Evolutionary conservation across 64 coral and sea anemone species (phyloP).

Genomic region (Actinia tenebrosa): DNA sequence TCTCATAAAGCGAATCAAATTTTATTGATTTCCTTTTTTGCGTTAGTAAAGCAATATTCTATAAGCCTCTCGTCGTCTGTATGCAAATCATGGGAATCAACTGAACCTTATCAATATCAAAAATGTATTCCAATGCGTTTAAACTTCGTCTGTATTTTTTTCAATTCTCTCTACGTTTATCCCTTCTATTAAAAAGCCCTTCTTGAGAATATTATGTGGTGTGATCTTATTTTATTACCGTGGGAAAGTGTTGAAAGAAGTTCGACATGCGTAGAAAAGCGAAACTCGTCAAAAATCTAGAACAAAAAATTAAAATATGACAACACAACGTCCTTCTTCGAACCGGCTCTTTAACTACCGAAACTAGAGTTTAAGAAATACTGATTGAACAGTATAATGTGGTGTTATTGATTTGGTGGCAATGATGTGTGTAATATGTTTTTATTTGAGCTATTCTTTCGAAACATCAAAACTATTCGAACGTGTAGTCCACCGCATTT

Average conservation of each 20-base stretch:
- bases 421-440: neutral
- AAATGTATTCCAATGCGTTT: neutral
- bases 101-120: neutral
- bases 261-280: neutral
- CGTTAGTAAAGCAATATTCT: neutral
- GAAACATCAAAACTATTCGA: neutral
- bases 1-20: neutral
- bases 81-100: slow-evolving; percentile 16
- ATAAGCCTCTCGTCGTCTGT: neutral
- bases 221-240: neutral
- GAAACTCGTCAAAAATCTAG: neutral
- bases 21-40: neutral
- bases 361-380: neutral
- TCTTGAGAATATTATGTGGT: neutral
- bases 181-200: neutral
- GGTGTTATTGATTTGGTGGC: neutral
- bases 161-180: neutral
- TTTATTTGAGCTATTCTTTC: neutral
- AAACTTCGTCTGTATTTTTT: neutral
- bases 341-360: neutral
- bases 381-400: neutral
- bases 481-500: neutral
- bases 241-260: neutral
- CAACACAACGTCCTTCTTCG: no score
- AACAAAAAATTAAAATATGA: neutral